phyloP scores from a whole-genome alignment of 2,797 vertebrate genomes.

The Catostomus latipinnis region DNA sequence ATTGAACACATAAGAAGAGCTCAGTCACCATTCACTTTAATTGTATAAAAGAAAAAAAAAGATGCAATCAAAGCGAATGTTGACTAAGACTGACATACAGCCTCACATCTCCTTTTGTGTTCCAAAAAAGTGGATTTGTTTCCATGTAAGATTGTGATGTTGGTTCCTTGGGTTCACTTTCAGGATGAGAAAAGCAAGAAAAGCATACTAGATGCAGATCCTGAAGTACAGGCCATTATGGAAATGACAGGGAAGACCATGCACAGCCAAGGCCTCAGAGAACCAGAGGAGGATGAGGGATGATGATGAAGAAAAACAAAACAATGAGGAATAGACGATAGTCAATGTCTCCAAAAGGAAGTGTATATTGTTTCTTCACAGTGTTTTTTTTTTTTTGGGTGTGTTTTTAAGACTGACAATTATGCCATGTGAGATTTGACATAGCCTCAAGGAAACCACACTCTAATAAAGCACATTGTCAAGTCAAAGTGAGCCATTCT shows the following conservation, averaged over 20 bases:
- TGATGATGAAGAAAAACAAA: conserved; percentile 1
- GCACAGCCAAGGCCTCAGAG: conserved; percentile 87
- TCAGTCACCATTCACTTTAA: too few relatives aligned
- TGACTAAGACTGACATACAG: too few relatives aligned
- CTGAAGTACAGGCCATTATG: conserved; percentile 81
- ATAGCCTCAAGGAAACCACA: neutral
- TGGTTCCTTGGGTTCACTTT: conserved; percentile 43
- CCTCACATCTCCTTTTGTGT: too few relatives aligned
- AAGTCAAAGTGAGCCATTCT: neutral
- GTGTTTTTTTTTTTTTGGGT: neutral
- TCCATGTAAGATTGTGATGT: too few relatives aligned
- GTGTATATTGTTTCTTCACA: conserved; percentile 3
- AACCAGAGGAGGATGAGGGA: conserved; percentile 75
- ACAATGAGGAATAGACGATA: neutral
- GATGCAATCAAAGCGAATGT: too few relatives aligned
- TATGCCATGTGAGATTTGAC: too few relatives aligned
- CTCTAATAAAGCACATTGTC: neutral
- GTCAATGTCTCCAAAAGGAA: neutral
- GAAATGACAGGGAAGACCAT: conserved; percentile 85
- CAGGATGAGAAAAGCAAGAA: conserved; percentile 74
- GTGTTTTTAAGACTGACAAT: neutral
- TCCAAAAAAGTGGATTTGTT: too few relatives aligned
- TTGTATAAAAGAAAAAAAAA: too few relatives aligned
- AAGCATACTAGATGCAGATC: conserved; percentile 86
- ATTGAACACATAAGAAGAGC: too few relatives aligned